Evolutionary conservation across 2,888 invertebrate species (phyloP).

Genomic region (Drosophila gaucha): DNA sequence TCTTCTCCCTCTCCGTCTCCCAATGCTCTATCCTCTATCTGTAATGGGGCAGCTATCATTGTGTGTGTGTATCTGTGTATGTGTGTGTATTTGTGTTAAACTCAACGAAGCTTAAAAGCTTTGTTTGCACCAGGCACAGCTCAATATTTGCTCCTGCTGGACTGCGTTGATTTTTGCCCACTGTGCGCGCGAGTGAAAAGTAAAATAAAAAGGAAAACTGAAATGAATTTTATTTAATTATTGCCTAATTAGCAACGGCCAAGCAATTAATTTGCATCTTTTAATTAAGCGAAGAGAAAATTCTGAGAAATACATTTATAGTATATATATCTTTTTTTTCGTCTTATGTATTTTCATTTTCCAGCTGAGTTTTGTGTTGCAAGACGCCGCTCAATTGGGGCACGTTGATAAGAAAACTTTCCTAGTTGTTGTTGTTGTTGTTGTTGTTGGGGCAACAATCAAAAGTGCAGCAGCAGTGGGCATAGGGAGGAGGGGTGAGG

Average conservation of each 20-base stretch:
- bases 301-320: background rate
- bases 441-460: slow-evolving; percentile 46
- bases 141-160: slow-evolving; percentile 61
- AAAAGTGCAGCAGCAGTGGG: slow-evolving; percentile 41
- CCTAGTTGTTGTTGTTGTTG: slow-evolving; percentile 21
- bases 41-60: slow-evolving; percentile 45
- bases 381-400: slow-evolving; percentile 52
- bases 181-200: slow-evolving; percentile 32
- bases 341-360: slow-evolving; percentile 2
- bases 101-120: slow-evolving; percentile 77
- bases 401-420: slow-evolving; percentile 46
- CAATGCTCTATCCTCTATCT: slow-evolving; percentile 18
- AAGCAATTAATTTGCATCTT: slow-evolving; percentile 38
- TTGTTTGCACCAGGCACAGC: slow-evolving; percentile 69
- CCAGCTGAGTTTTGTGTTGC: slow-evolving; percentile 15
- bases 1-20: background rate
- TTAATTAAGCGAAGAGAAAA: slow-evolving; percentile 30
- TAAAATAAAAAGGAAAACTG: slow-evolving; percentile 13
- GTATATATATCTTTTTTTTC: background rate
- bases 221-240: slow-evolving; percentile 37
- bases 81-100: slow-evolving; percentile 50
- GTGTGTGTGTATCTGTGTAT: slow-evolving; percentile 24
- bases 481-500: background rate
- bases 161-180: slow-evolving; percentile 34
- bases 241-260: slow-evolving; percentile 40